phyloP scores from a whole-genome alignment of 35 echinoderm and acorn worm species.

The Eucidaris tribuloides region DNA sequence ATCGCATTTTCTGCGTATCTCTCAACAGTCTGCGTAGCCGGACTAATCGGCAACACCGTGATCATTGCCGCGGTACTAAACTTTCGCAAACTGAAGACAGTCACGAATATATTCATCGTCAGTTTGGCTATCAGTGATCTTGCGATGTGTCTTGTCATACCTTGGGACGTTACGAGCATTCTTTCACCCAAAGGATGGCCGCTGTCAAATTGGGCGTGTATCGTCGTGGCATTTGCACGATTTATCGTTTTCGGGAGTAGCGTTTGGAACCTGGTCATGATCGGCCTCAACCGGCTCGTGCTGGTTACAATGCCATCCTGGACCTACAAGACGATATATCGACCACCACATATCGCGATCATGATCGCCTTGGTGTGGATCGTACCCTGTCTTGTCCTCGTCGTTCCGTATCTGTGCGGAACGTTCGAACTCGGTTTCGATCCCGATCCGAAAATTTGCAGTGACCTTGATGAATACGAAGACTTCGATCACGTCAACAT shows the following conservation, averaged over 20 bases:
- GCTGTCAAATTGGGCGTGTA: background rate
- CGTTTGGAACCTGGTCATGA: no score
- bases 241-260: no score
- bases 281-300: no score
- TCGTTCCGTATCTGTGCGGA: background rate
- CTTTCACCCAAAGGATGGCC: background rate
- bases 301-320: no score
- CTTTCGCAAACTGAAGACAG: constrained; percentile 57
- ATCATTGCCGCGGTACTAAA: constrained; percentile 46
- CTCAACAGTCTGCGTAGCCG: constrained; percentile 18
- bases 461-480: background rate
- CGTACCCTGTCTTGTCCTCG: background rate
- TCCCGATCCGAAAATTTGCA: background rate
- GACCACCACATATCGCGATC: background rate
- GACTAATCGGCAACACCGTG: constrained; percentile 40
- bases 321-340: no score
- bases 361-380: background rate
- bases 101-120: constrained; percentile 56
- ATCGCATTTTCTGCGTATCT: no score
- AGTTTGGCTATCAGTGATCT: constrained; percentile 45
- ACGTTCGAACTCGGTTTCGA: background rate
- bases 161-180: no score
- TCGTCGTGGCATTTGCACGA: no score
- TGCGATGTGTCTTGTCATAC: constrained; percentile 15
- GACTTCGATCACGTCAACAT: background rate